Evolutionary conservation across 35 echinoderm and acorn worm species (phyloP).

Genomic region (Apostichopus parvimensis): DNA sequence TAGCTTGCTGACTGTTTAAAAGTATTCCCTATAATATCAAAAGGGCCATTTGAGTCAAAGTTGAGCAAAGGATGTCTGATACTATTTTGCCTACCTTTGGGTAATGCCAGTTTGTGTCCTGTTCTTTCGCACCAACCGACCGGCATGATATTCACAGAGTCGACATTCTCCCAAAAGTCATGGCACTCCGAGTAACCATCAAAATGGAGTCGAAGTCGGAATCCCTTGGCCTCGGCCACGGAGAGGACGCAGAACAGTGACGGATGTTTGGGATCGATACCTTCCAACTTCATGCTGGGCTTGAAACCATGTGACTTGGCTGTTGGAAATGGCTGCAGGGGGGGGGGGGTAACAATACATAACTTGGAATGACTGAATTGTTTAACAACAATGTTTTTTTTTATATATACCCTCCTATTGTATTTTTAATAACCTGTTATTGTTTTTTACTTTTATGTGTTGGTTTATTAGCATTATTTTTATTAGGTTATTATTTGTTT

Average conservation of each 20-base stretch:
- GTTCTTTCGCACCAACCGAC: constrained; percentile 96
- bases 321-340: constrained; percentile 79
- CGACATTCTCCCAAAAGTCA: constrained; percentile 96
- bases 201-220: constrained; percentile 89
- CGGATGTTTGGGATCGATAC: constrained; percentile 98
- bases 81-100: constrained; percentile 64
- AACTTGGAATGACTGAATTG: too few relatives aligned
- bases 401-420: too few relatives aligned
- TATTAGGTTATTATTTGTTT: too few relatives aligned
- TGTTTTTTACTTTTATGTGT: too few relatives aligned
- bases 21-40: too few relatives aligned
- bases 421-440: too few relatives aligned
- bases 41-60: background rate
- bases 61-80: background rate
- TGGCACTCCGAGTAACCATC: constrained; percentile 98
- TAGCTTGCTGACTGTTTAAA: too few relatives aligned
- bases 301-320: constrained; percentile 86
- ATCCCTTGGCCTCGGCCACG: constrained; percentile 73
- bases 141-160: constrained; percentile 86
- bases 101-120: constrained; percentile 80
- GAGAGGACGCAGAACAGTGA: constrained; percentile 93
- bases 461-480: too few relatives aligned
- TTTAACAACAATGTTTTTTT: too few relatives aligned
- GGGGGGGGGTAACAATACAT: background rate
- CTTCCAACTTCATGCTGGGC: constrained; percentile 92